Base-by-base conservation (phyloP, 37 sponge, comb jelly and placozoan species). In the Hexactinellida sp. region DNA sequence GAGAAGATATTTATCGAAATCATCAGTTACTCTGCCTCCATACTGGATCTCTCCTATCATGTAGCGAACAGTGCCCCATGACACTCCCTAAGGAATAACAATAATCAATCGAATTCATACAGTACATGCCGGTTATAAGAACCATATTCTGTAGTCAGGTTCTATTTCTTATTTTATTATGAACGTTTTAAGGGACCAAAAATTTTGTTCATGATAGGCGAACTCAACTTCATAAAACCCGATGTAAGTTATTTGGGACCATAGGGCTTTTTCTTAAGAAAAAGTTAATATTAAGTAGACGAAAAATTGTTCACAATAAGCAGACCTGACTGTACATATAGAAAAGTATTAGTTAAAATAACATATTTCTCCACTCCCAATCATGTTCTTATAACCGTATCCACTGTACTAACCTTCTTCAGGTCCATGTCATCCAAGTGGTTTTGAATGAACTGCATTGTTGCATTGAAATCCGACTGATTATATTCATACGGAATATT, bases 401-500 rank as follows among this genome's bases (percentile, higher is more conserved):
- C n/a, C n/a, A n/a, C n/a, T n/a, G n/a, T n/a, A n/a, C 54, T 41
- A n/a, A 95, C 96, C 88, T 88, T 96, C 88, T 94, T 96, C 21
- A 84, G 85, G 88, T 98, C 99, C 84, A 98, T 89, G 84, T 94
- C 99, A 89, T 98, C 99, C 39, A 98, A 88, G 85, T 98, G 99
- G 88, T 98, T 98, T 87, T 95, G 96, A 0, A 98, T 82, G 76
- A 98, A 98, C 92, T 98, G 99, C 24, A 98, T 89, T 54, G 93
- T 96, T 32, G 99, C 94, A 55, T 90, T 92, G 85, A 98, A 89
- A 86, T 98, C 99, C 0, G 96, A 93, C 84, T 98, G 93, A 90
- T 98, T 98, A 86, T 94, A 98, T 89, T 98, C 99, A 84, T 98
- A 98, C 5, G 99, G 99, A 28, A 98, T 98, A 52, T 98, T 98